phyloP scores from a whole-genome alignment of 2,113 vertebrate species.

The Phalacrocorax aristotelis region DNA sequence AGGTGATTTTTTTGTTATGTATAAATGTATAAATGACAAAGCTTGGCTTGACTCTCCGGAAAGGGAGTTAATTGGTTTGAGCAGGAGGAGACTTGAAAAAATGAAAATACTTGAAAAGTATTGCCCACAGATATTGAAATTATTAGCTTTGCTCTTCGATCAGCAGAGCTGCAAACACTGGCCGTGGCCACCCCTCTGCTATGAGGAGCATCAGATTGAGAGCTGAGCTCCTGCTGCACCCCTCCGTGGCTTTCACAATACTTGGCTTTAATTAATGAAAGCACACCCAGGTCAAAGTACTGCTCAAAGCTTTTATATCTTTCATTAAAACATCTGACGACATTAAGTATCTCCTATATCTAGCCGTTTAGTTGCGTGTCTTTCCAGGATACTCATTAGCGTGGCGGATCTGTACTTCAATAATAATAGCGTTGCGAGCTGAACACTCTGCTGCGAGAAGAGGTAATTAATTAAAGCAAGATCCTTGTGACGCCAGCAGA shows the following conservation, averaged over 20 bases:
- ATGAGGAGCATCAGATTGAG: not conserved
- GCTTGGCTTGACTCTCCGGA: not conserved
- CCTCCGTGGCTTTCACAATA: not conserved
- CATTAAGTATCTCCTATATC: not conserved
- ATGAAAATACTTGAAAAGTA: not conserved
- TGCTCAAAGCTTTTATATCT: not conserved
- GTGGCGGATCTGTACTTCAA: not conserved
- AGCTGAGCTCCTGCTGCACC: not conserved
- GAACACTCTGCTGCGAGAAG: not conserved
- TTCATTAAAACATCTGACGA: not conserved
- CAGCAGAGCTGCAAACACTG: not conserved
- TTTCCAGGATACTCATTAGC: not conserved
- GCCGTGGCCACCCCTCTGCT: not conserved
- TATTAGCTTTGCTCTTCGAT: not conserved
- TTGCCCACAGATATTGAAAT: not conserved
- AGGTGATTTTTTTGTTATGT: not conserved
- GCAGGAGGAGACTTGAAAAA: not conserved
- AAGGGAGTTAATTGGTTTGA: not conserved
- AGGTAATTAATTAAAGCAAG: not conserved
- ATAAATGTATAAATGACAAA: not conserved
- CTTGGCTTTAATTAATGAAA: not conserved
- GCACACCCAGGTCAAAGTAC: not conserved
- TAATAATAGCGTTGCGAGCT: fast-evolving
- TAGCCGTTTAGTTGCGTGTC: not conserved
- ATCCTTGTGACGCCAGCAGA: not conserved